Evolutionary conservation across 2,888 invertebrate genomes (phyloP), one percentile per base, ranked within the genome.

Genomic region (Nemapogon koenigi): DNA sequence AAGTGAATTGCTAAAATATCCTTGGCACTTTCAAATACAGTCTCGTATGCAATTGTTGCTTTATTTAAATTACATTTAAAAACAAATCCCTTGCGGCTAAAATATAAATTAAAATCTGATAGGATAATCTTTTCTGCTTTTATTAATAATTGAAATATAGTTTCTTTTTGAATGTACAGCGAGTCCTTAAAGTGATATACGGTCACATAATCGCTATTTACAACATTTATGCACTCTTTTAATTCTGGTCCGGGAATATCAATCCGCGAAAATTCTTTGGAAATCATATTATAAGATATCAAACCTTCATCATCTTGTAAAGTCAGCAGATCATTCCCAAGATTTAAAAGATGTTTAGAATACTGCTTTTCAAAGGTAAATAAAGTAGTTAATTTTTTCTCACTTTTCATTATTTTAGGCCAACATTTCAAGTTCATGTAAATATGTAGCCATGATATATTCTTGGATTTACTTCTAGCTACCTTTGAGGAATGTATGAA

Each of bases 401-500:
- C 52, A 10, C 47, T 13, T 16, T 17, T 13, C 6, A 16, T 7
- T 16, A 66, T 46, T 29, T 59, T 52, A 1, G 51, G 46, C 73
- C 73, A 75, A 46, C 51, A 51, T 41, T 48, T 52, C 3, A 73
- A 44, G 43, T 73, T 75, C 39, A 55, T 68, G 42, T 66, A 73
- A 2, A 73, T 56, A 38, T 70, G 53, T 38, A 62, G 62, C 71
- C 72, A 75, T 25, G 46, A 50, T 16, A 59, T 57, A 4, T 49
- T 55, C 0, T 64, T 63, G 4, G 57, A 49, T 44, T 66, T 71
- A n/a, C 47, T 55, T 49, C 59, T 70, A 2, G 72, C 72, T 11
- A 72, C 60, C 47, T 49, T 50, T 0, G 72, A 66, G 2, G 68
- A 49, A 43, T 57, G 52, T 43, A 50, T 57, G 35, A 49, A 62